These are phyloP conservation scores for Oncorhynchus nerka DNA, from an alignment of 2,113 vertebrate genomes.

Conservation along the genomic window DNA sequence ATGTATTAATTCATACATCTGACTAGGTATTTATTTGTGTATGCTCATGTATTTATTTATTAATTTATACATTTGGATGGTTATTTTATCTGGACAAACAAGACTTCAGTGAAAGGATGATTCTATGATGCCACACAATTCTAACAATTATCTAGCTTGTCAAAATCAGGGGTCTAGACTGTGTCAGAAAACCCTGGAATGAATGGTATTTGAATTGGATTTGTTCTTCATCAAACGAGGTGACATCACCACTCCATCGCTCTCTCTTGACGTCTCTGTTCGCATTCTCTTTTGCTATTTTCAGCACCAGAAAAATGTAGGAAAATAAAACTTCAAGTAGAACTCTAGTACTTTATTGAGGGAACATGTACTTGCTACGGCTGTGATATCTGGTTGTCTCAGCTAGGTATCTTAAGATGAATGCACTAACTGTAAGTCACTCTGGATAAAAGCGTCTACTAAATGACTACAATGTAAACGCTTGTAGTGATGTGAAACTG, in stretches of 20 bases:
- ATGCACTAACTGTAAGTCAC: too few relatives aligned
- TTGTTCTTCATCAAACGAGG: not conserved
- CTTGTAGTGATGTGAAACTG: not conserved
- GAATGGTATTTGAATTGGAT: not conserved
- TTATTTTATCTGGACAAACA: slow-evolving; percentile 39
- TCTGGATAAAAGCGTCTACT: too few relatives aligned
- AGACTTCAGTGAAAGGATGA: not conserved
- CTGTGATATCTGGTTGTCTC: too few relatives aligned
- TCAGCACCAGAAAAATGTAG: not conserved
- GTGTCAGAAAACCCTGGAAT: not conserved
- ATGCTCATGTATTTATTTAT: slow-evolving; percentile 62
- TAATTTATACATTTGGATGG: slow-evolving; percentile 59
- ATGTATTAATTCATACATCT: slow-evolving; percentile 64
- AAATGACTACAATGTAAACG: too few relatives aligned
- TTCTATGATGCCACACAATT: not conserved
- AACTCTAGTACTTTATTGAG: not conserved
- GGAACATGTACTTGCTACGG: too few relatives aligned
- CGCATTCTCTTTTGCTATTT: too few relatives aligned
- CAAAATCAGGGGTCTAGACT: not conserved
- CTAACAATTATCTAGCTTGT: slow-evolving; percentile 1
- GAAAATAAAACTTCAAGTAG: not conserved
- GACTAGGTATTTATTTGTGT: slow-evolving; percentile 49
- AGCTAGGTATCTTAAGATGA: too few relatives aligned
- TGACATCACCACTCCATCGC: not conserved
- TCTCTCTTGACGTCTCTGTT: too few relatives aligned